Base-by-base conservation (phyloP, 2,797 vertebrate genomes). In the Crocidura indochinensis region DNA sequence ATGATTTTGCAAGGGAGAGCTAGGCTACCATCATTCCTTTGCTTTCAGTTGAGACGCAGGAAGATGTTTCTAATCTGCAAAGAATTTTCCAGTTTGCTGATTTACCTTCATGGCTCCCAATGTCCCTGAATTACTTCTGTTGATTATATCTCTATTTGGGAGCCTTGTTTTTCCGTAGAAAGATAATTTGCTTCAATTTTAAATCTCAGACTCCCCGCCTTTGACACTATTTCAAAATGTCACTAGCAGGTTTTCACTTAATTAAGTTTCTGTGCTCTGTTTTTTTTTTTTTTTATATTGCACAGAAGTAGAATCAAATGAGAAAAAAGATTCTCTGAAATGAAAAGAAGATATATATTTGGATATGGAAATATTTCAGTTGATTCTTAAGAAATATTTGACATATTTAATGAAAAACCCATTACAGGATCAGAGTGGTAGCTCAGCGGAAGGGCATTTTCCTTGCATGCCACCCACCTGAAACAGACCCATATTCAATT, bases 201-300 rank as follows among this genome's bases (percentile, higher is more conserved):
- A 76, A 91, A 72, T 38, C 51, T 88, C 47, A 22, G 46, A 51
- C 19, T 67, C 68, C 22, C n/a, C 14, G 1, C 4, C 31, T 53
- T n/a, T 29, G 71, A 67, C 11, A 67, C 56, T 75, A 81, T 65
- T 27, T n/a, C 8, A 31, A 71, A 29, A 19, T 60, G 12, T 82
- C 38, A 29, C 71, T 79, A 85, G 73, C 27, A 69, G 64, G 94
- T 88, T 84, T 94, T 89, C 56, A 73, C 80, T 83, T 75, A 38
- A 83, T 72, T 53, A 71, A 9, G 86, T 77, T 87, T 85, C 56
- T 76, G 75, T 90, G 69, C 75, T 91, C 75, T 49, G 75, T 38
- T 38, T 38, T 38, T 38, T 38, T 38, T 38, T 38, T 38, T 38
- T 38, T 38, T 38, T 87, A 92, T 91, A 67, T 82, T 87, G 71